Conservation (phyloP, 2,113 vertebrate genomes). For the Lepus timidus region DNA sequence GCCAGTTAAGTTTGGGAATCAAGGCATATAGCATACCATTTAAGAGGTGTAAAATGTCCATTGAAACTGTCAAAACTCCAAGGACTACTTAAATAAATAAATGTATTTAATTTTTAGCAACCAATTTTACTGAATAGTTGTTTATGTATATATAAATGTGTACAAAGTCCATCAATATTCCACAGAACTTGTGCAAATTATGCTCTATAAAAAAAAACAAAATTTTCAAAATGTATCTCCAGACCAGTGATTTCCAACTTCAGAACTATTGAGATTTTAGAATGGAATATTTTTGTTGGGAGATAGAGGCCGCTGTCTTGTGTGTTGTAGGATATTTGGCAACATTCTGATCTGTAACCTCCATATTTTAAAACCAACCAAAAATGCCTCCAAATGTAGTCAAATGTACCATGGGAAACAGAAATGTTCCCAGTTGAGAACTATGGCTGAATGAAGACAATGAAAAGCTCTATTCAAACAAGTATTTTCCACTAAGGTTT, state of each 20-base stretch:
- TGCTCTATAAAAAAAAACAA: neutral
- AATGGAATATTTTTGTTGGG: neutral
- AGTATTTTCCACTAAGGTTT: neutral
- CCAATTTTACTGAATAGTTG: neutral
- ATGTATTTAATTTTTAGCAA: neutral
- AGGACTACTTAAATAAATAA: slow-evolving; percentile 13
- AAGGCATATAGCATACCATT: neutral
- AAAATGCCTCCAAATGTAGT: neutral
- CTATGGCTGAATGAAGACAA: neutral
- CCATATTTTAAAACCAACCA: neutral
- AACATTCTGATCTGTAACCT: neutral
- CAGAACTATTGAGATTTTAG: neutral
- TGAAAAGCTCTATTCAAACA: neutral
- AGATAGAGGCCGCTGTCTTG: fast-evolving
- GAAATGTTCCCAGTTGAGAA: neutral
- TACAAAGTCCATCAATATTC: neutral
- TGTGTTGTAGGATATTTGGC: neutral
- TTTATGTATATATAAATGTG: neutral
- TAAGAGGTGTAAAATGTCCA: neutral
- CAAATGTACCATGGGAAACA: neutral
- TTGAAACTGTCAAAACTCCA: neutral
- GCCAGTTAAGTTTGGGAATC: slow-evolving; percentile 44
- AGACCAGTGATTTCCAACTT: neutral
- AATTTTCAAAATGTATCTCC: neutral
- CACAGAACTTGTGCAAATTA: neutral